Evolutionary conservation across 2,888 invertebrate species (phyloP), one percentile per base, ranked within the genome.

Genomic region (Patella ulyssiponensis): DNA sequence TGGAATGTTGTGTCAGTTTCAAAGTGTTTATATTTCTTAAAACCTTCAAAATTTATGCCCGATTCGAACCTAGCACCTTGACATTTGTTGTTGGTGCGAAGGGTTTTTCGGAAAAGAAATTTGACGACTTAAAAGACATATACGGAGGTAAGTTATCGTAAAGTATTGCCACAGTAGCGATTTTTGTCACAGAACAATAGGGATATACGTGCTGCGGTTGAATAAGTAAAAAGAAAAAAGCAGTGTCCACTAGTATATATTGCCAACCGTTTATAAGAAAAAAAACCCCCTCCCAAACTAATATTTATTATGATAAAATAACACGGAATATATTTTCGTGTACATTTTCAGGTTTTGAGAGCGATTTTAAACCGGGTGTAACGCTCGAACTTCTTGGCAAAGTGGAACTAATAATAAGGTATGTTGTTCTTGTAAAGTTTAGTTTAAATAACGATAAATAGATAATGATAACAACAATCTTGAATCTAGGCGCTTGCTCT

Each of bases 1-100:
- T 88, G 15, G 86, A 88, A 72, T 88, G 88, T 72, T 88, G 88
- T 78, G 76, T 86, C 23, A 84, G 84, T 52, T 73, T 87, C 5
- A 86, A 87, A 72, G 78, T 85, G 17, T 78, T 83, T 53, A 81
- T 88, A 72, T 84, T 86, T 71, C 80, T 82, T 51, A 87, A 86
- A 71, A 82, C 86, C 17, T 84, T 82, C 78, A 84, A 84, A 78
- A 81, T 81, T 14, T 87, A 81, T 75, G 84, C 83, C 3, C 74
- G 86, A 17, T 76, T 85, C n/a, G 86, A 87, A 52, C 84, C 85
- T 5, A 83, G 86, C 74, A 78, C 79, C 1, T 79, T 82, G n/a
- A 74, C 82, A 23, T 77, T 87, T 14, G 73, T 79, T 2, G 58
- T 86, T 27, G 86, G 86, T 56, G 75, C 86, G 56, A 82, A 83